Conservation (phyloP, 1,140 invertebrate genomes). For the Habropoda laboriosa region DNA sequence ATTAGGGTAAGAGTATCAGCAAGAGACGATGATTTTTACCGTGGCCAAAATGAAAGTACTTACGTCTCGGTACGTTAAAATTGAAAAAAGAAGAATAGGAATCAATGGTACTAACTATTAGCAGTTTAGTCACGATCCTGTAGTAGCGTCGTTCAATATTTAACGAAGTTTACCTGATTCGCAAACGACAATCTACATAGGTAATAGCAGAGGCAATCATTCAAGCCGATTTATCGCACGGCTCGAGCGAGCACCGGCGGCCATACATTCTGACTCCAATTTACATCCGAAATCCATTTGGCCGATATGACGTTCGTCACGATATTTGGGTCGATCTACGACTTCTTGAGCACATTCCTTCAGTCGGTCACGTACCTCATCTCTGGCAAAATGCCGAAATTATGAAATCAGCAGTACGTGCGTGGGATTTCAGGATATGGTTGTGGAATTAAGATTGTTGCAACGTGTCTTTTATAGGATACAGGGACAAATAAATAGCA, state of each 20-base stretch:
- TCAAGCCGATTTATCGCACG: slow-evolving; percentile 47
- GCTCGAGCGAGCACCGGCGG: slow-evolving; percentile 22
- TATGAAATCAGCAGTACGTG: slow-evolving; percentile 81
- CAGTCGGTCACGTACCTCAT: slow-evolving; percentile 52
- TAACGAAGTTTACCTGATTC: slow-evolving; percentile 27
- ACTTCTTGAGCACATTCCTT: slow-evolving; percentile 50
- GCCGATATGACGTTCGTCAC: slow-evolving; percentile 58
- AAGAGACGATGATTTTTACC: too few relatives aligned
- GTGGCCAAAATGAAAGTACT: too few relatives aligned
- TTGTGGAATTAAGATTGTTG: not conserved
- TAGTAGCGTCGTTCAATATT: slow-evolving; percentile 15
- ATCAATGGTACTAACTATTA: not conserved
- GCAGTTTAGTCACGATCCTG: not conserved
- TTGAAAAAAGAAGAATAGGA: not conserved
- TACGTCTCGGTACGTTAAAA: too few relatives aligned
- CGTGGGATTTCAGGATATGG: slow-evolving; percentile 52
- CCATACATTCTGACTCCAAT: slow-evolving; percentile 38
- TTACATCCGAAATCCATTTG: slow-evolving; percentile 57
- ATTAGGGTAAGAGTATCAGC: too few relatives aligned
- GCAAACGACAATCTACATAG: slow-evolving; percentile 21
- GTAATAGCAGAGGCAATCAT: slow-evolving; percentile 31
- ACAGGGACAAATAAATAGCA: slow-evolving; percentile 29
- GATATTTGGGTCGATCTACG: slow-evolving; percentile 54
- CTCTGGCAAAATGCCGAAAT: slow-evolving; percentile 78
- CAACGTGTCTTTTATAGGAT: not conserved